Evolutionary conservation across 2,888 invertebrate genomes (phyloP).

Genomic region (Hydraecia micacea): DNA sequence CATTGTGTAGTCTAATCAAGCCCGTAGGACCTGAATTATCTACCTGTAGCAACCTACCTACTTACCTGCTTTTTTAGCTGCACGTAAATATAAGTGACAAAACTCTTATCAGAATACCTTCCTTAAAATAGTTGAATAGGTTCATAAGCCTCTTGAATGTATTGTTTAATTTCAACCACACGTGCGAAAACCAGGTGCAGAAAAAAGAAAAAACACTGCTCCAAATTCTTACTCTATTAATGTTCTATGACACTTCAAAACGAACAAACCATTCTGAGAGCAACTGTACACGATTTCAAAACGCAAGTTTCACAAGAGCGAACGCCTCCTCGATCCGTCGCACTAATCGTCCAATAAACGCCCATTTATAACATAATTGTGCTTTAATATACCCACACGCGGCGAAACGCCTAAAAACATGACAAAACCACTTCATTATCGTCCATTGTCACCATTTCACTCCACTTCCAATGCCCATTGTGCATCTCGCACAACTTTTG

Average conservation of each 20-base stretch:
- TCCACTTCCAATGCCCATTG: constrained; percentile 82
- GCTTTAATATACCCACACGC: constrained; percentile 85
- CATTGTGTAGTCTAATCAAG: neutral
- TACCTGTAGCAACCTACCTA: neutral
- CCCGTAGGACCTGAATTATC: neutral
- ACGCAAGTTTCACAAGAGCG: constrained; percentile 72
- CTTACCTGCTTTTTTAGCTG: neutral
- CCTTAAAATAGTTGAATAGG: neutral
- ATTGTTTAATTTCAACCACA: constrained; percentile 14
- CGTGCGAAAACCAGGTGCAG: constrained; percentile 55
- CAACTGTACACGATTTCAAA: constrained; percentile 68
- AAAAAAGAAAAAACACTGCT: constrained; percentile 14
- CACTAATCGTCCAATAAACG: constrained; percentile 86
- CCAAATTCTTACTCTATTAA: constrained; percentile 16
- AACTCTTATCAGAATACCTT: neutral
- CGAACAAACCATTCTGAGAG: constrained; percentile 33
- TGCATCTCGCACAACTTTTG: constrained; percentile 66
- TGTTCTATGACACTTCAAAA: constrained; percentile 25
- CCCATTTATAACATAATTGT: constrained; percentile 87
- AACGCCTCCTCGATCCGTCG: constrained; percentile 66
- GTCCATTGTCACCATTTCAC: constrained; percentile 83
- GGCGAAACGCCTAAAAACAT: constrained; percentile 77
- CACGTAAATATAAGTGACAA: neutral
- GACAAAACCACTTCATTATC: constrained; percentile 83
- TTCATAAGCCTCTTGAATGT: neutral